These are phyloP conservation scores for Cyrtonyx montezumae DNA, from an alignment of 2,113 vertebrate genomes.

Conservation along the genomic window DNA sequence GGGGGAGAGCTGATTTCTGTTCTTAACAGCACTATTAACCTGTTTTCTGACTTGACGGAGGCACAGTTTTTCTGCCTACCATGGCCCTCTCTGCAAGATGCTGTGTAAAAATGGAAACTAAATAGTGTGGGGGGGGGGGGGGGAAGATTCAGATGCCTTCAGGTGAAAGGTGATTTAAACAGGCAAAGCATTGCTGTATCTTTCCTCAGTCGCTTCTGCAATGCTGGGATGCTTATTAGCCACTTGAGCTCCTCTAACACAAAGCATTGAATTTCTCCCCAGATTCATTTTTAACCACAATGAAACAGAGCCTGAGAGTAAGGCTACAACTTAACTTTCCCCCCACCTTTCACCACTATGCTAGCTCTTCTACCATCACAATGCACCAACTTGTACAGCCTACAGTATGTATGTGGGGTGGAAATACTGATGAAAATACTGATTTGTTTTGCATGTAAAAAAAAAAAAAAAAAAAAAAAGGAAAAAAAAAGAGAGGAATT, in stretches of 20 bases:
- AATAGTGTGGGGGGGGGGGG: neutral
- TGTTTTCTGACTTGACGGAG: slow-evolving; percentile 34
- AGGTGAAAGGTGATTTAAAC: slow-evolving; percentile 5
- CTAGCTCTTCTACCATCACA: neutral
- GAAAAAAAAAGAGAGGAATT: slow-evolving; percentile 26
- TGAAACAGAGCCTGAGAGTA: neutral
- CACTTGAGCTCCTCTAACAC: slow-evolving; percentile 9
- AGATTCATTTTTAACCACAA: neutral
- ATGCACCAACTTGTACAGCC: neutral
- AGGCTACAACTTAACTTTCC: neutral
- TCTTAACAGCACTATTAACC: slow-evolving; percentile 45
- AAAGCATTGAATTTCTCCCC: slow-evolving; percentile 6
- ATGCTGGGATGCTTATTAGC: neutral
- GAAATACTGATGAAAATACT: slow-evolving; percentile 17
- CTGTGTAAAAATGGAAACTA: slow-evolving; percentile 10
- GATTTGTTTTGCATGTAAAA: slow-evolving; percentile 19
- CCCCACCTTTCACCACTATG: neutral
- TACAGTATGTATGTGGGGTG: neutral
- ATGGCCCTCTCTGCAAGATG: neutral
- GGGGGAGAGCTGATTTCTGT: neutral
- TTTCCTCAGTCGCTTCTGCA: neutral
- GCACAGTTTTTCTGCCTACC: neutral
- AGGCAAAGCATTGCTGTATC: neutral
- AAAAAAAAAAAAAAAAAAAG: slow-evolving; percentile 33
- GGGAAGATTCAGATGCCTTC: neutral